Evolutionary conservation across 37 sponge, comb jelly and placozoan genomes (phyloP), one percentile per base, ranked within the genome.

Genomic region (Dysidea cf. avara): DNA sequence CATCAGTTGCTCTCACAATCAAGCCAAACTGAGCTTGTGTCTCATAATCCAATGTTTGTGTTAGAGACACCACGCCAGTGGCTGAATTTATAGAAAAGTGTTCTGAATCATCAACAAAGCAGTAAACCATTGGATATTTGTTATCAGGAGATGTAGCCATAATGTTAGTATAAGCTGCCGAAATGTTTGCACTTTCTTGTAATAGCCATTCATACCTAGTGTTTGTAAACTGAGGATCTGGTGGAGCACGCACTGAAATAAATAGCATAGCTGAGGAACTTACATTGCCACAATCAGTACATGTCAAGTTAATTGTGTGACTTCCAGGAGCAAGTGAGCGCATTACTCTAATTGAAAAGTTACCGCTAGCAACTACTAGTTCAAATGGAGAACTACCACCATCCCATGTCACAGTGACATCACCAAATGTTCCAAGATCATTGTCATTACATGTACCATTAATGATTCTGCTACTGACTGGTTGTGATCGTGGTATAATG

Each of bases 141-240:
- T 60, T 68, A 30, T 71, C 59, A 69, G 43, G 66, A 58, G 80
- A 82, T 9, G 64, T 50, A 36, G 88, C 88, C 16, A 7, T 20
- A 11, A 88, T 49, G 2, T 72, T 22, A 26, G 48, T 72, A 63
- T 46, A 88, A 38, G 31, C 29, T 0, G 16, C 5, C 6, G 79
- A 74, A 33, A 52, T 53, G 14, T 32, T 34, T 4, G 74, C 71
- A 58, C 64, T 65, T 46, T 88, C 88, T 11, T 46, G 32, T 0
- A 88, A 28, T 39, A 51, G 28, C 88, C 88, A 88, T 26, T 77
- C 73, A 56, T 88, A 88, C 18, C 54, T 43, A 13, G 82, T 18
- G 22, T 81, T 49, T 2, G 69, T 36, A 69, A 88, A 88, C n/a
- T 49, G 48, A 11, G 88, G 88, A 47, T 80, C 75, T 20, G 36